Percentiles rank a stretch among this genome's conserved stretches.
Conservation (phyloP, 1,140 invertebrate genomes). For the Teleogryllus occipitalis region DNA sequence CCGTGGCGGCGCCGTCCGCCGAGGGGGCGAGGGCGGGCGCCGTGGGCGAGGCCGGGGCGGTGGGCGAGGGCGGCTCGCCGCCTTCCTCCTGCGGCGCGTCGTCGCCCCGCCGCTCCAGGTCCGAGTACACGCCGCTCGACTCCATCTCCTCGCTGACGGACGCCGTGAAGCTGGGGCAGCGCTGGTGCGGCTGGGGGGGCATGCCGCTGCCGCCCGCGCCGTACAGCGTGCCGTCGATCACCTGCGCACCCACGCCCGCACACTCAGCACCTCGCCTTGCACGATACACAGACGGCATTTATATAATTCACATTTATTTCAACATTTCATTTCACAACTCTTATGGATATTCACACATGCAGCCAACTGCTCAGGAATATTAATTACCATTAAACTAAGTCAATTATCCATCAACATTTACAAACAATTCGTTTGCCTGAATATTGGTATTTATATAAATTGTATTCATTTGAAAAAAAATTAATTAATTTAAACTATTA, state of each 20-base stretch:
- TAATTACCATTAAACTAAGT: too few species aligned
- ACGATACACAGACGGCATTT: too few species aligned
- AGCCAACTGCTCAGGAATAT: too few species aligned
- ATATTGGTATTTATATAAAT: too few species aligned
- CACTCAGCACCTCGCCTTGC: conserved; percentile 34
- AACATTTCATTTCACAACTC: too few species aligned
- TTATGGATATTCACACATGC: too few species aligned
- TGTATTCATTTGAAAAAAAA: too few species aligned
- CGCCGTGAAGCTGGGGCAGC: conserved; percentile 41
- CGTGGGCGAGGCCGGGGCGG: conserved; percentile 16
- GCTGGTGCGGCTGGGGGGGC: conserved; percentile 29
- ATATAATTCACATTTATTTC: too few species aligned
- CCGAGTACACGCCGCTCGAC: conserved; percentile 76
- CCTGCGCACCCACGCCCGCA: conserved; percentile 62
- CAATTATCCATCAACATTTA: too few species aligned
- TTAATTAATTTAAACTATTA: too few species aligned
- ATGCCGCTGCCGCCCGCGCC: conserved; percentile 40
- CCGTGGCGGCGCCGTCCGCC: conserved; percentile 26
- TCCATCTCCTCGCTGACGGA: conserved; percentile 61
- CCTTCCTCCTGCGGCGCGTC: conserved; percentile 27
- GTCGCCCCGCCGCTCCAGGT: conserved; percentile 56
- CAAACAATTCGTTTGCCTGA: too few species aligned
- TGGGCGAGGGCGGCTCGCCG: conserved; percentile 5
- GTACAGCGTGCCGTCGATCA: conserved; percentile 76
- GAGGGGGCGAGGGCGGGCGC: conserved; percentile 27